Conservation (phyloP, 2,888 invertebrate species). For the Sceliomorpha sp. region DNA sequence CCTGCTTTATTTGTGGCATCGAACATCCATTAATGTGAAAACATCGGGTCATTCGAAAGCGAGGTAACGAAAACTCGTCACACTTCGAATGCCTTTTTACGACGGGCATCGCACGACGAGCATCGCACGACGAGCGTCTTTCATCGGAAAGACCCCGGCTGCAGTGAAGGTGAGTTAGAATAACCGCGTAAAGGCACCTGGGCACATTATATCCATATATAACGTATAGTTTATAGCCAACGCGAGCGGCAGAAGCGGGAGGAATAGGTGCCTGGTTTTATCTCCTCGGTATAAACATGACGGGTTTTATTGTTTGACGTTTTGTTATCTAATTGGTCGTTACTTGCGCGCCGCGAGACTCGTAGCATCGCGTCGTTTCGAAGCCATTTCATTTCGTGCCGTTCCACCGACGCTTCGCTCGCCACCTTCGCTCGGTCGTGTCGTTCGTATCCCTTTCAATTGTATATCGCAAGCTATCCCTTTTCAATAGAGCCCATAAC, state of each 20-base stretch:
- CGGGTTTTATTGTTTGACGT: slow-evolving; percentile 75
- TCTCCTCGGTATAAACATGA: slow-evolving; percentile 73
- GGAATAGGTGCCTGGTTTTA: slow-evolving; percentile 65
- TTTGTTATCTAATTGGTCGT: slow-evolving; percentile 76
- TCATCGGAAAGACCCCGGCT: slow-evolving; percentile 46
- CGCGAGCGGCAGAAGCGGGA: slow-evolving; percentile 45
- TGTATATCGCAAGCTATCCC: slow-evolving; percentile 19
- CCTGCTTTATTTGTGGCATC: too few species aligned
- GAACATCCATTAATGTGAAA: too few species aligned
- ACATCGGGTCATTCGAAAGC: too few species aligned
- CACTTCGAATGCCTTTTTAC: too few species aligned
- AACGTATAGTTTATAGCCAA: slow-evolving; percentile 63
- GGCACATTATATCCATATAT: slow-evolving; percentile 63
- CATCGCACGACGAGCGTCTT: slow-evolving; percentile 32
- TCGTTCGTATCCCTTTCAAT: slow-evolving; percentile 25
- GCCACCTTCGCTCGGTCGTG: slow-evolving; percentile 12
- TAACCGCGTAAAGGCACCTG: slow-evolving; percentile 54
- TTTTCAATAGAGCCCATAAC: slow-evolving; percentile 24
- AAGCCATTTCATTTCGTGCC: slow-evolving; percentile 45
- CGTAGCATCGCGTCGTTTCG: slow-evolving; percentile 32
- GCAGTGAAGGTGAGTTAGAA: slow-evolving; percentile 44
- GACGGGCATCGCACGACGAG: slow-evolving; percentile 21
- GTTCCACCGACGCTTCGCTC: slow-evolving; percentile 12
- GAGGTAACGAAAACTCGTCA: slow-evolving; percentile 42
- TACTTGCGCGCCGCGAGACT: slow-evolving; percentile 58